These are phyloP conservation scores for Pristionchus exspectatus DNA, from an alignment of 2,888 invertebrate species.

Conservation along the genomic window DNA sequence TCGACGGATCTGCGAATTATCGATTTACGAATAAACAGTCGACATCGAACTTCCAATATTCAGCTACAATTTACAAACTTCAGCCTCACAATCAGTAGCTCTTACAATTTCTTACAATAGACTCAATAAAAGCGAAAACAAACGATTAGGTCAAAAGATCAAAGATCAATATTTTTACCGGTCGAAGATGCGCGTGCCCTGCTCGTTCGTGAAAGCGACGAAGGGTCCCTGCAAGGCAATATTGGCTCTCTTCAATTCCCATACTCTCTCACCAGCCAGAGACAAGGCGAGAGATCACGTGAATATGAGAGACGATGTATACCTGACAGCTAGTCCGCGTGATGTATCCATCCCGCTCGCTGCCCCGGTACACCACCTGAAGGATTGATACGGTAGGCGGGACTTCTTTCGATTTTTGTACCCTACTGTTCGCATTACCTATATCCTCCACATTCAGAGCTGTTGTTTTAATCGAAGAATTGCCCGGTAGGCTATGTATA, in stretches of 20 bases:
- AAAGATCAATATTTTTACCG: constrained; percentile 55
- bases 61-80: too few relatives aligned
- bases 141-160: neutral
- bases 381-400: neutral
- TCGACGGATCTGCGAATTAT: constrained; percentile 58
- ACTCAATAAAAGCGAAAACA: neutral
- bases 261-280: too few relatives aligned
- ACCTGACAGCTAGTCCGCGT: constrained; percentile 69
- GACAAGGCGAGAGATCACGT: too few relatives aligned
- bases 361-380: constrained; percentile 72
- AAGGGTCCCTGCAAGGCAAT: constrained; percentile 57
- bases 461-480: too few relatives aligned
- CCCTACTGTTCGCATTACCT: too few relatives aligned
- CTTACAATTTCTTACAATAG: too few relatives aligned
- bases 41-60: too few relatives aligned
- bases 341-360: constrained; percentile 77
- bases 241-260: neutral
- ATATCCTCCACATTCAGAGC: too few relatives aligned
- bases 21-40: neutral
- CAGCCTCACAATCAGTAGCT: too few relatives aligned
- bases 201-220: constrained; percentile 78
- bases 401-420: too few relatives aligned
- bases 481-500: too few relatives aligned
- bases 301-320: neutral
- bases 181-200: constrained; percentile 77